Evolutionary conservation across 2,113 vertebrate genomes (phyloP).

Genomic region (Ophiodon elongatus): DNA sequence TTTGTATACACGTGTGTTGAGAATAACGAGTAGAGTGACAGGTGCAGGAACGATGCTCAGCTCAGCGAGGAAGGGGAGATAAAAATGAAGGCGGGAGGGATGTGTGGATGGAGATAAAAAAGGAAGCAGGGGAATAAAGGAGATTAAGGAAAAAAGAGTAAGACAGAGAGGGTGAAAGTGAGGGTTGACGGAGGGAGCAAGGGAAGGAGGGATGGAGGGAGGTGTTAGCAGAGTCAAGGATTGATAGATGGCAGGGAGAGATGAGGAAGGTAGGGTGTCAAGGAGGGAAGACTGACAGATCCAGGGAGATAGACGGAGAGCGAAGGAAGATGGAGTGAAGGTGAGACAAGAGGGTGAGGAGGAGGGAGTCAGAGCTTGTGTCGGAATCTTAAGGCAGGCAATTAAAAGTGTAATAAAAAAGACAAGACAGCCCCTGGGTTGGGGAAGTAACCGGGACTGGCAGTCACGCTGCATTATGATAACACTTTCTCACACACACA

Average conservation of each 20-base stretch:
- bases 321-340: not conserved
- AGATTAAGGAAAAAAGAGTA: not conserved
- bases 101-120: not conserved
- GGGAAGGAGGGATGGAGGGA: not conserved
- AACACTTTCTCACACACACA: not conserved
- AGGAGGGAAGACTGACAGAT: slow-evolving; percentile 21
- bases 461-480: slow-evolving; percentile 60
- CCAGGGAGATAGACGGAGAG: slow-evolving; percentile 9
- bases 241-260: not conserved
- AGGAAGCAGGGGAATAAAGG: not conserved
- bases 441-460: slow-evolving; percentile 44
- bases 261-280: not conserved
- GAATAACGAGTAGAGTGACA: slow-evolving; percentile 48
- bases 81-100: slow-evolving; percentile 1
- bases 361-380: slow-evolving; percentile 10
- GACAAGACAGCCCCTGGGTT: slow-evolving; percentile 58
- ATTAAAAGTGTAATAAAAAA: slow-evolving; percentile 73
- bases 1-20: slow-evolving; percentile 19
- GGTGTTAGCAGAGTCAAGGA: not conserved
- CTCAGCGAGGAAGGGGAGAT: slow-evolving; percentile 1
- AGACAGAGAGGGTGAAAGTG: not conserved
- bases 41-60: slow-evolving; percentile 45
- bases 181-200: not conserved
- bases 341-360: not conserved
- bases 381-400: slow-evolving; percentile 51